Base-by-base conservation (phyloP, 2,113 vertebrate species). In the Trogon melanurus region DNA sequence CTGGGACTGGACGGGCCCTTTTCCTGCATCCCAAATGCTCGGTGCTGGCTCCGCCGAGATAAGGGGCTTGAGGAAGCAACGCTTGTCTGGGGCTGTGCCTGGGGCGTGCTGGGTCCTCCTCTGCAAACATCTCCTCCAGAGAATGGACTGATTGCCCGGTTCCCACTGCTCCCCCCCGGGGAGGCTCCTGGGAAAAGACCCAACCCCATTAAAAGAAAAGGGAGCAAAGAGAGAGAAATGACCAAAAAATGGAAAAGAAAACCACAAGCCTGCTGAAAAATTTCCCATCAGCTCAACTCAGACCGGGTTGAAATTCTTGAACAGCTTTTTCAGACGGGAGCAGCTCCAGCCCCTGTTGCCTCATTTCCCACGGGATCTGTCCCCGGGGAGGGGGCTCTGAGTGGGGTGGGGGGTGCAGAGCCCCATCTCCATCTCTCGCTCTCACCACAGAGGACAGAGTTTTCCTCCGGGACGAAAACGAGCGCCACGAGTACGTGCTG, bases 401-500 rank as follows among this genome's bases (percentile, higher is more conserved):
- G 27, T 36, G 8, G 45, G 76, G 14, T 18, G 1, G 5, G 13
- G 5, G 41, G 32, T 53, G 15, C 78, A 85, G 81, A 62, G 51
- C 84, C 38, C 44, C 20, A 2, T 16, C 10, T 47, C 38, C n/a
- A 76, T 3, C 60, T 22, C 34, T 38, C 5, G 11, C 96, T 86
- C 45, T 60, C 5, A 73, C 91, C 64, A 20, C 97, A 99, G 99
- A 94, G 79, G 99, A 99, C 56, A 45, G 88, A 0, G 99, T 99
- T 15, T 99, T 98, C 82, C 95, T 99, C 97, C 97, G 98, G 6
- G 96, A 97, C 0, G 97, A 99, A 34, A 88, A 97, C 0, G 96
- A 97, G 66, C 96, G 98, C 53, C 48, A 4, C 0, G 99, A 99
- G 88, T 99, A 99, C 1, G 96, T 99, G 41, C 96, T 99, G 70